Conservation (phyloP, 2,797 vertebrate species). For the Argentina silus region DNA sequence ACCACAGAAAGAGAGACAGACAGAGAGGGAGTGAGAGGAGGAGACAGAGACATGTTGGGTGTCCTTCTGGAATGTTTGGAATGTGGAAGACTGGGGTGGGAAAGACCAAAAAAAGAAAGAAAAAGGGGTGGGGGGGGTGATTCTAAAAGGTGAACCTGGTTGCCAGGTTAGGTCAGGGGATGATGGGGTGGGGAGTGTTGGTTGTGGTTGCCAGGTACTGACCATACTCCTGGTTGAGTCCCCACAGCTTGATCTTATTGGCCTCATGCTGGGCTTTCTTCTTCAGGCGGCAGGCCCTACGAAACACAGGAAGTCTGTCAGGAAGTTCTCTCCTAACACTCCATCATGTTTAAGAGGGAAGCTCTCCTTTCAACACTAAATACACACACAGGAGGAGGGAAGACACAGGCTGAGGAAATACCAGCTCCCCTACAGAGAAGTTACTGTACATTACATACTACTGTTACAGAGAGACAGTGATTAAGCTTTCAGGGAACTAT, state of each 20-base stretch:
- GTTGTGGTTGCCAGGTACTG: constrained; percentile 41
- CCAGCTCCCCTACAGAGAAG: background rate
- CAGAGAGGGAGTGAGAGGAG: background rate
- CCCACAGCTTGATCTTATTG: constrained; percentile 82
- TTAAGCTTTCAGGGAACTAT: too few relatives aligned
- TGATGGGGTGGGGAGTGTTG: background rate
- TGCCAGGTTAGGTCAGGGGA: background rate
- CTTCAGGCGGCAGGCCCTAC: constrained; percentile 78
- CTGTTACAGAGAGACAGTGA: background rate
- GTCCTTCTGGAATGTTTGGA: constrained; percentile 56
- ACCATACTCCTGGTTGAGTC: constrained; percentile 81
- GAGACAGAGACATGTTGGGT: background rate
- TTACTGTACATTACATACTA: background rate
- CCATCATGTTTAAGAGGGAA: background rate
- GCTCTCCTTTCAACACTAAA: background rate
- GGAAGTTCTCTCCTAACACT: background rate
- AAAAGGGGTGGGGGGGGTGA: too few relatives aligned
- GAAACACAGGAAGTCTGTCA: constrained; percentile 11
- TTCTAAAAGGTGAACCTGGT: background rate
- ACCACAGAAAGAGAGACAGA: constrained; percentile 2
- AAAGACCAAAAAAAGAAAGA: background rate
- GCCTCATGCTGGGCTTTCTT: constrained; percentile 82
- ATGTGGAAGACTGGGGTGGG: constrained; percentile 38
- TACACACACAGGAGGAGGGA: background rate
- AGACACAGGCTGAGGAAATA: background rate